These are phyloP conservation scores for Brachyalestes nurse DNA, from an alignment of 2,797 vertebrate genomes.

Conservation along the genomic window DNA sequence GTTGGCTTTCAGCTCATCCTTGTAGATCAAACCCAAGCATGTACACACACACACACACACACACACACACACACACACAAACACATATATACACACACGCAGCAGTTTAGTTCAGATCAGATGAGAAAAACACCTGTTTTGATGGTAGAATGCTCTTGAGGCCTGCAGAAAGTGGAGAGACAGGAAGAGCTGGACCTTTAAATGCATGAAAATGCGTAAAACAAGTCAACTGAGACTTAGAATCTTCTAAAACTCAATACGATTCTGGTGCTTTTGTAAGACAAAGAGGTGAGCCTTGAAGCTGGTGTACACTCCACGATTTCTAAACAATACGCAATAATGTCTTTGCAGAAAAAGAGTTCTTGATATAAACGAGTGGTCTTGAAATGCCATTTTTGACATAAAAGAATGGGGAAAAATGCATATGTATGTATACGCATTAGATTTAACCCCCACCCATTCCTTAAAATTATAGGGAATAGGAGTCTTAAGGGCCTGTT, in stretches of 20 bases:
- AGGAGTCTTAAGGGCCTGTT: too few species aligned
- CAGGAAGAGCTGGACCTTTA: neutral
- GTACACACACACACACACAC: neutral
- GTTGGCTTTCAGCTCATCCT: slow-evolving; percentile 7
- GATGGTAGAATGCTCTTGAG: neutral
- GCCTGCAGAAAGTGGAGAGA: neutral
- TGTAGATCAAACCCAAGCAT: neutral
- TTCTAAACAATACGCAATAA: neutral
- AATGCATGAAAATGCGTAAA: slow-evolving; percentile 10
- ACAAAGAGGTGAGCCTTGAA: neutral
- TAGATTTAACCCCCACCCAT: too few species aligned
- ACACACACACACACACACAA: neutral
- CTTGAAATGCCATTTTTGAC: too few species aligned
- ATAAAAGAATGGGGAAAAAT: too few species aligned
- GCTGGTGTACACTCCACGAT: too few species aligned
- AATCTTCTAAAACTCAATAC: neutral
- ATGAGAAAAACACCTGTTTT: slow-evolving; percentile 67
- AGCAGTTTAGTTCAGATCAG: slow-evolving; percentile 40
- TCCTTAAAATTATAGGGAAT: too few species aligned
- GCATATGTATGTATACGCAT: too few species aligned
- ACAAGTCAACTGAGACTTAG: neutral
- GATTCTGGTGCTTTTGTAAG: neutral
- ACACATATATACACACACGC: neutral
- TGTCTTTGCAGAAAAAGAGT: neutral
- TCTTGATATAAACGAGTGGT: too few species aligned